phyloP scores from a whole-genome alignment of 2,888 invertebrate species.

The Lasioglossum lativentre region DNA sequence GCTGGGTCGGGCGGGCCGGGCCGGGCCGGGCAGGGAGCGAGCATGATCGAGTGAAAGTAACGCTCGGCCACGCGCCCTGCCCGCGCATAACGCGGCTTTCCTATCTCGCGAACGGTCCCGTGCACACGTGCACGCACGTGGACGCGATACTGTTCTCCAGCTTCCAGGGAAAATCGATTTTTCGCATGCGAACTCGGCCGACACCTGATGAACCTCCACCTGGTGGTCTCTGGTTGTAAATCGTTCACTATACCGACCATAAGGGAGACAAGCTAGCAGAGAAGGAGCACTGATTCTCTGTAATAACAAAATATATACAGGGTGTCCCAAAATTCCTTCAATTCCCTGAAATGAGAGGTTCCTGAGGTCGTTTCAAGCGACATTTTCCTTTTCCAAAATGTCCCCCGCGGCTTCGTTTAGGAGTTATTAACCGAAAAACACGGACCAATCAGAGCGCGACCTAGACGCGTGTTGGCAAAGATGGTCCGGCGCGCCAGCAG shows the following conservation, averaged over 20 bases:
- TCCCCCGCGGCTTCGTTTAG: too few species aligned
- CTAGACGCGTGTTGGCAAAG: too few species aligned
- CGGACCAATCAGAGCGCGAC: too few species aligned
- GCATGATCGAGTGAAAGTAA: slow-evolving; percentile 80
- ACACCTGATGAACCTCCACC: not conserved
- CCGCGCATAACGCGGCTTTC: slow-evolving; percentile 58
- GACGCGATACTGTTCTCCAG: slow-evolving; percentile 5
- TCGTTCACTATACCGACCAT: not conserved
- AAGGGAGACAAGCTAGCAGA: not conserved
- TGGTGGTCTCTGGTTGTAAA: not conserved
- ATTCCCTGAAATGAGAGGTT: too few species aligned
- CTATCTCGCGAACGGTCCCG: slow-evolving; percentile 46
- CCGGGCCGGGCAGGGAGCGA: slow-evolving; percentile 46
- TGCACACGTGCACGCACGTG: slow-evolving; percentile 64
- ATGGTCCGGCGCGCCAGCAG: too few species aligned
- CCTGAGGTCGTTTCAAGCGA: too few species aligned
- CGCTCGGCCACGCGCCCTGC: slow-evolving; percentile 78
- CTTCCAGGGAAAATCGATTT: slow-evolving; percentile 12
- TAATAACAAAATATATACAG: too few species aligned
- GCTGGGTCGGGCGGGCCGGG: slow-evolving; percentile 37
- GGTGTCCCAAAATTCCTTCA: too few species aligned
- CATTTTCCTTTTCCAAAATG: too few species aligned
- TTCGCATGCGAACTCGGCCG: not conserved
- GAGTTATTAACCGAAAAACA: too few species aligned
- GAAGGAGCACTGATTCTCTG: too few species aligned